Percentiles rank a stretch among this genome's conserved stretches.
phyloP scores from a whole-genome alignment of 2,113 vertebrate genomes.

The Petrocephalus microphthalmus region DNA sequence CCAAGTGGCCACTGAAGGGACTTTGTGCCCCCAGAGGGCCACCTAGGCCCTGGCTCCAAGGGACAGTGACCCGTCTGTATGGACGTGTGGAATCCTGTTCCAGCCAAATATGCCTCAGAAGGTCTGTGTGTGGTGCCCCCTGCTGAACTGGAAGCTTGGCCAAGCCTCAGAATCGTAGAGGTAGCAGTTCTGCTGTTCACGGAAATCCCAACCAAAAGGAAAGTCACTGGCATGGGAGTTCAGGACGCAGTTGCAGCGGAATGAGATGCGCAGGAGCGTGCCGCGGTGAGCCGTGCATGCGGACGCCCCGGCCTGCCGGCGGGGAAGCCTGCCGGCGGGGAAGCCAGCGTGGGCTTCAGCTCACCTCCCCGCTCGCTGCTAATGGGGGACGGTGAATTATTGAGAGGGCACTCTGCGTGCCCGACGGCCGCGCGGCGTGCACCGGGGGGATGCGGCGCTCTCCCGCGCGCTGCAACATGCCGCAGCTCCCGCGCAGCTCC shows the following conservation, averaged over 20 bases:
- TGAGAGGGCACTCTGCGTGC: constrained; percentile 3
- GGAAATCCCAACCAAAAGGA: background rate
- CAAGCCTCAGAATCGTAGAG: background rate
- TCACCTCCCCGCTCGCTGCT: constrained; percentile 6
- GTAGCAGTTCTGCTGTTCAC: background rate
- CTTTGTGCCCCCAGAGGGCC: background rate
- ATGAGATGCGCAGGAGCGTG: background rate
- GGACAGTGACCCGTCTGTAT: background rate
- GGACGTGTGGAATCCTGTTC: too few species aligned
- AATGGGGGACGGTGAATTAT: constrained; percentile 14
- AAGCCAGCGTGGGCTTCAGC: too few species aligned
- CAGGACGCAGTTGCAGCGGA: background rate
- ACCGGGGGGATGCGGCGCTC: background rate
- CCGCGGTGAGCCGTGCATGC: background rate
- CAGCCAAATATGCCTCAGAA: too few species aligned
- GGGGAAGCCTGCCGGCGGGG: background rate
- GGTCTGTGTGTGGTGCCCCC: too few species aligned
- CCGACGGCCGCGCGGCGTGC: background rate
- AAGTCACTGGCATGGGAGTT: background rate
- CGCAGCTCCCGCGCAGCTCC: background rate
- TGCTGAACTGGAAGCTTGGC: too few species aligned
- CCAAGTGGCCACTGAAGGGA: background rate
- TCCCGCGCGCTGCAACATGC: background rate
- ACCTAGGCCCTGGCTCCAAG: too few species aligned
- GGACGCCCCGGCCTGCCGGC: background rate